A percentile compares a stretch with the other conserved stretches of the same genome.
These are phyloP conservation scores for Oryzaephilus surinamensis DNA, from an alignment of 1,140 invertebrate genomes.

Conservation along the genomic window DNA sequence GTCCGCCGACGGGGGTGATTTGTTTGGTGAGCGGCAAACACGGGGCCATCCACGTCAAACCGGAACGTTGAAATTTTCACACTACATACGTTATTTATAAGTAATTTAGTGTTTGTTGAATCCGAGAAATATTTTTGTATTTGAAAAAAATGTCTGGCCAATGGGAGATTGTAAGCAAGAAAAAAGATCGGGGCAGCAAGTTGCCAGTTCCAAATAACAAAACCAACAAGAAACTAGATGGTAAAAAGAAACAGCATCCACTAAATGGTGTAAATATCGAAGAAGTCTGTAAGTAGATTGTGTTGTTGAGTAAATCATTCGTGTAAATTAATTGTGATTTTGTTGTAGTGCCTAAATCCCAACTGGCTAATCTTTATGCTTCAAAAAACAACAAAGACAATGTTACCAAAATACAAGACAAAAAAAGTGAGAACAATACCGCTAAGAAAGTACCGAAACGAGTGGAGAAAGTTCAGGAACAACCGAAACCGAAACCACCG, in stretches of 20 bases:
- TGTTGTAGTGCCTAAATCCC: conserved; percentile 26
- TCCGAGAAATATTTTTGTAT: too few species aligned
- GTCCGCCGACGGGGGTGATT: too few species aligned
- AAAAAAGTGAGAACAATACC: conserved; percentile 36
- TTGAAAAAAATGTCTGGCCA: conserved; percentile 53
- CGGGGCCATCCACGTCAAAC: too few species aligned
- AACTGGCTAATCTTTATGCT: conserved; percentile 30
- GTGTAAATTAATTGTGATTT: conserved; percentile 3
- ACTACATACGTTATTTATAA: too few species aligned
- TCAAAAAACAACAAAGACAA: conserved; percentile 30
- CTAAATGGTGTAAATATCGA: conserved; percentile 47
- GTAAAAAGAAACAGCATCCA: conserved; percentile 39
- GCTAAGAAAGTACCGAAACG: conserved; percentile 34
- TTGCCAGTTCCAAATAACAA: conserved; percentile 41
- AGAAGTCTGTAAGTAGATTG: conserved; percentile 46
- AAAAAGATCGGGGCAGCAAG: conserved; percentile 43
- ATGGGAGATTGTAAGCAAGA: conserved; percentile 69
- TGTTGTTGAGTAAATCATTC: too few species aligned
- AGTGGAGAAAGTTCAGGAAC: conserved; percentile 41
- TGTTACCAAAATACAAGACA: conserved; percentile 33
- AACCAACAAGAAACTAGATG: conserved; percentile 38
- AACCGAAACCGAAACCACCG: conserved; percentile 45
- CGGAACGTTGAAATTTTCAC: too few species aligned
- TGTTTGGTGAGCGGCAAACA: too few species aligned
- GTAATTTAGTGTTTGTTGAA: too few species aligned